A percentile compares a stretch with the other conserved stretches of the same genome.
Evolutionary conservation across 2,797 vertebrate genomes (phyloP).

Genomic region (Galago senegalensis): DNA sequence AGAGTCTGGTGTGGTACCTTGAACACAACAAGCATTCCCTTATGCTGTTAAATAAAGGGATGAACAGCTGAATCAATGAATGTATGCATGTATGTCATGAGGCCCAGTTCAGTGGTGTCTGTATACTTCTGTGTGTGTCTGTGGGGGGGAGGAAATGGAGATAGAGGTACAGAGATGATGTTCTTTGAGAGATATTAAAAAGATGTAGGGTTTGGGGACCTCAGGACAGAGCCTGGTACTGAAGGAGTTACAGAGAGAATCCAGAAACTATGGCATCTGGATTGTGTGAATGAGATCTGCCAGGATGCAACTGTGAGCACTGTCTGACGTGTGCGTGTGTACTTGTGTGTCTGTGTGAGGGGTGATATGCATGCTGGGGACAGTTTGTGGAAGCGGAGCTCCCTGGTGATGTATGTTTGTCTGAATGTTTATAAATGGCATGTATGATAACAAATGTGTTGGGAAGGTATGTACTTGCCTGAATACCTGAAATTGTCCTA

Average conservation of each 20-base stretch:
- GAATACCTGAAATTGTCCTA: not conserved
- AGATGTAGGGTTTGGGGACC: not conserved
- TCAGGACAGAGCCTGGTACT: slow-evolving; percentile 34
- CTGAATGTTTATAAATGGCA: slow-evolving; percentile 41
- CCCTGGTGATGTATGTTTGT: not conserved
- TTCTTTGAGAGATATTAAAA: slow-evolving; percentile 29
- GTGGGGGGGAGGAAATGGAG: not conserved
- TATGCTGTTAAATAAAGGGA: slow-evolving; percentile 52
- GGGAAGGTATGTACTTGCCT: not conserved
- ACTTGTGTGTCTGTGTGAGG: slow-evolving; percentile 38
- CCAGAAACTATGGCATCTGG: not conserved
- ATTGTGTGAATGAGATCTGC: slow-evolving; percentile 39
- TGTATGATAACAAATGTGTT: not conserved
- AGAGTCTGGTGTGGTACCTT: slow-evolving; percentile 50
- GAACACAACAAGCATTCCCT: slow-evolving; percentile 27
- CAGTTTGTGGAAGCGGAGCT: slow-evolving; percentile 20
- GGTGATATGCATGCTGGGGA: not conserved
- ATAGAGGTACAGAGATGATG: slow-evolving; percentile 14
- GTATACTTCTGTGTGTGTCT: not conserved
- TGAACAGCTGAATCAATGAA: not conserved
- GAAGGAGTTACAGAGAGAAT: slow-evolving; percentile 65
- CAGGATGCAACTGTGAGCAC: slow-evolving; percentile 40
- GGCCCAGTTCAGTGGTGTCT: not conserved
- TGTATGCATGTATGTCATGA: not conserved
- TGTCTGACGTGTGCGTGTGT: not conserved